These are phyloP conservation scores for Saccostrea echinata DNA, from an alignment of 1,140 invertebrate species.

Conservation along the genomic window DNA sequence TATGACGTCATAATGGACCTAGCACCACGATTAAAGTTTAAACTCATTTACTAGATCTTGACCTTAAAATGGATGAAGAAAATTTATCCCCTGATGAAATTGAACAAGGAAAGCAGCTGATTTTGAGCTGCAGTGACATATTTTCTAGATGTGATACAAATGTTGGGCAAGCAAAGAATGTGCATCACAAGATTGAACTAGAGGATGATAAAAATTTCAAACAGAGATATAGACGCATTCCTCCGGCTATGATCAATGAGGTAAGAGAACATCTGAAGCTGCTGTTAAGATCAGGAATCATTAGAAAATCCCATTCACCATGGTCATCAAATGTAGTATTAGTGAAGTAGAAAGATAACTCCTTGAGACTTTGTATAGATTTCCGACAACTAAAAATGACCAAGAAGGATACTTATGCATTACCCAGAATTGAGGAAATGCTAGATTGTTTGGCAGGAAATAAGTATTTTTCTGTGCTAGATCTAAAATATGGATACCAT, in stretches of 20 bases:
- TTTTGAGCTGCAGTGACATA: conserved; percentile 39
- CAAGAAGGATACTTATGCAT: conserved; percentile 80
- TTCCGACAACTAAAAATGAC: conserved; percentile 80
- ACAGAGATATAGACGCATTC: conserved; percentile 48
- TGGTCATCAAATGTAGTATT: conserved; percentile 47
- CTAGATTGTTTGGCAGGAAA: no score
- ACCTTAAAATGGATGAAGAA: conserved; percentile 15
- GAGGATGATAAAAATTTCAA: conserved; percentile 47
- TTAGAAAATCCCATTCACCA: conserved; percentile 47
- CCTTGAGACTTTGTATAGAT: conserved; percentile 78
- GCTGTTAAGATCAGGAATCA: conserved; percentile 43
- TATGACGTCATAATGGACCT: no score
- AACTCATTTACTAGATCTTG: no score
- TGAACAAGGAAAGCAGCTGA: conserved; percentile 30
- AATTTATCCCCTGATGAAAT: conserved; percentile 22
- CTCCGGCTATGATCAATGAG: conserved; percentile 57
- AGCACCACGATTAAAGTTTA: no score
- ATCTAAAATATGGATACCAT: conserved; percentile 76
- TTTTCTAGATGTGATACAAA: conserved; percentile 50
- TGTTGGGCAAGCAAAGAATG: conserved; percentile 22
- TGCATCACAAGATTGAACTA: conserved; percentile 52
- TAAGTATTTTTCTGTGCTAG: conserved; percentile 77
- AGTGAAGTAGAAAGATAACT: conserved; percentile 48
- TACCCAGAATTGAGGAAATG: conserved; percentile 81
- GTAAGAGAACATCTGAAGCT: conserved; percentile 53